These are phyloP conservation scores for Sciurus vulgaris DNA, from an alignment of 2,797 vertebrate genomes.

Conservation along the genomic window DNA sequence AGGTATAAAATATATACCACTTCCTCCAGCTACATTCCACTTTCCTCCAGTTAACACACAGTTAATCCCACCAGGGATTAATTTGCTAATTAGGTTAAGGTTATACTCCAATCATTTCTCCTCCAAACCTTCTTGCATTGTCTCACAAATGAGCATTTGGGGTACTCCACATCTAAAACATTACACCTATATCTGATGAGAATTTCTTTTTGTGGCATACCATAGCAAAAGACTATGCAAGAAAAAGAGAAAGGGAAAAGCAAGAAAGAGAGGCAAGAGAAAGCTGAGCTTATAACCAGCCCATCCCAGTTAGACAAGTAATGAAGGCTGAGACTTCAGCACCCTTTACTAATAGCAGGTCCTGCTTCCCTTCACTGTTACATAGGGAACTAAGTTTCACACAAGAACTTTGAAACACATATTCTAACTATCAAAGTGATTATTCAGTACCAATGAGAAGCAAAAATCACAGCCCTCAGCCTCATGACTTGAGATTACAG, in stretches of 20 bases:
- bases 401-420: background rate
- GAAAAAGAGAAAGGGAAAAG: no score
- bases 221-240: background rate
- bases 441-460: background rate
- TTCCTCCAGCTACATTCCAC: no score
- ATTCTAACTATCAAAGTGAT: background rate
- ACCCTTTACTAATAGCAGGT: no score
- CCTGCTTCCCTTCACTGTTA: background rate
- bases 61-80: no score
- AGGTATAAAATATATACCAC: no score
- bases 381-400: background rate
- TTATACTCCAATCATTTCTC: no score
- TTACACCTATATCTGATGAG: background rate
- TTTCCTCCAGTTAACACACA: no score
- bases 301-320: no score
- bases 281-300: accelerated
- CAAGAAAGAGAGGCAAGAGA: background rate
- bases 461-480: background rate
- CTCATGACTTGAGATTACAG: background rate
- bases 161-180: no score
- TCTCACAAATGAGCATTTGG: no score
- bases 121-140: no score
- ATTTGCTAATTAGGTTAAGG: no score
- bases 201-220: background rate
- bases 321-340: background rate